A percentile compares a stretch with the other conserved stretches of the same genome.
phyloP scores from a whole-genome alignment of 64 coral and sea anemone species.

The Acropora yongei region DNA sequence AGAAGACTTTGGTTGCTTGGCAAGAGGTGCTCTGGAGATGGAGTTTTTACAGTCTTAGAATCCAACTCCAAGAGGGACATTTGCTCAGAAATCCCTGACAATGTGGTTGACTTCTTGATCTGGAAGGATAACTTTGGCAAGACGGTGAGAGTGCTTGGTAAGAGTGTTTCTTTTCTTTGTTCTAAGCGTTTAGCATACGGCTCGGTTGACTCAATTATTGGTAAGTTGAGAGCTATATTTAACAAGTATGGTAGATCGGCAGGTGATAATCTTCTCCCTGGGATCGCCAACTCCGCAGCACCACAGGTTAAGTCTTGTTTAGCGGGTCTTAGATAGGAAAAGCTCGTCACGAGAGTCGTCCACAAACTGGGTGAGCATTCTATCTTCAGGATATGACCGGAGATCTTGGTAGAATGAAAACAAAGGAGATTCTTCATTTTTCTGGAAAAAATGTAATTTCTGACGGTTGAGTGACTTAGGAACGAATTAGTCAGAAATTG shows the following conservation, averaged over 20 bases:
- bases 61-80: background rate
- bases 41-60: background rate
- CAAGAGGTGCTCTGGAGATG: background rate
- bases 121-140: background rate
- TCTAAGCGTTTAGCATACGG: background rate
- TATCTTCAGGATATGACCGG: constrained; percentile 30
- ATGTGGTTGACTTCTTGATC: background rate
- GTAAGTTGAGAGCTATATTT: background rate
- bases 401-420: constrained; percentile 23
- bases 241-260: background rate
- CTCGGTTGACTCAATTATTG: background rate
- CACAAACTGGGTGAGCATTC: background rate
- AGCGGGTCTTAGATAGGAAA: background rate
- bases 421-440: constrained; percentile 9
- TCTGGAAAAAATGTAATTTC: background rate
- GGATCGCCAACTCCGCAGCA: background rate
- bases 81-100: background rate
- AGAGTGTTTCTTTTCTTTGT: background rate
- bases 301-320: constrained; percentile 36
- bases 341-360: background rate
- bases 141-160: background rate
- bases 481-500: no score
- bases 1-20: background rate
- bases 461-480: no score
- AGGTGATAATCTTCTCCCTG: background rate